Evolutionary conservation across 2,113 vertebrate genomes (phyloP), one percentile per base, ranked within the genome.

Genomic region (Jacana jacana): DNA sequence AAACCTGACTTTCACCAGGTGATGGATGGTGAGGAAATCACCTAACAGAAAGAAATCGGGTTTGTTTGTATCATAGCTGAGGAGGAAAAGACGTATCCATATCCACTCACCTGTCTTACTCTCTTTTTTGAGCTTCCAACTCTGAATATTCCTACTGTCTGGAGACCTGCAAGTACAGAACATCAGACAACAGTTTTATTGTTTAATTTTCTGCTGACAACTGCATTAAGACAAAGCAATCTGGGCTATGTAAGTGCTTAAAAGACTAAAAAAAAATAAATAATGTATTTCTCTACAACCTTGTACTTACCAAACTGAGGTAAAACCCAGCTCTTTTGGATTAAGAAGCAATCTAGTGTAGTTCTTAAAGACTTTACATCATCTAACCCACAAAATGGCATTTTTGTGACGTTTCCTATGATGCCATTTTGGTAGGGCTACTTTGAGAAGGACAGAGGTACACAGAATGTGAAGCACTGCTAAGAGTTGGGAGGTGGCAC

Each of bases 101-200:
- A 82, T n/a, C 23, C 80, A 97, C 97, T 98, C 98, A 99, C 99
- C 98, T 99, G 99, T 96, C 99, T 98, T 78, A 99, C 99, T 98
- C 99, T 98, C 97, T 99, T 99, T 98, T 99, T 99, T 90, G 99
- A 99, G 95, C 99, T 99, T 95, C 99, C 99, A 81, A 99, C 98
- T 93, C 99, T 98, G 97, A 99, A 99, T 97, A 99, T 99, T 86
- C 99, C 99, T 76, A 99, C 99, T 27, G 99, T 99, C 88, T 99
- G 99, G 58, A 99, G 98, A 94, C 99, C 99, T 99, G 88, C 54
- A 97, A 98, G 73, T 37, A 64, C n/a, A 97, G 52, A 68, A 97
- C 86, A 97, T 89, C 84, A 94, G 46, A 96, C 10, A 81, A 72
- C 31, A 44, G 44, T 87, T 96, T 96, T 60, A 91, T 46, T 88